These are phyloP conservation scores for Columba livia DNA, from an alignment of 2,113 vertebrate species.

Conservation along the genomic window DNA sequence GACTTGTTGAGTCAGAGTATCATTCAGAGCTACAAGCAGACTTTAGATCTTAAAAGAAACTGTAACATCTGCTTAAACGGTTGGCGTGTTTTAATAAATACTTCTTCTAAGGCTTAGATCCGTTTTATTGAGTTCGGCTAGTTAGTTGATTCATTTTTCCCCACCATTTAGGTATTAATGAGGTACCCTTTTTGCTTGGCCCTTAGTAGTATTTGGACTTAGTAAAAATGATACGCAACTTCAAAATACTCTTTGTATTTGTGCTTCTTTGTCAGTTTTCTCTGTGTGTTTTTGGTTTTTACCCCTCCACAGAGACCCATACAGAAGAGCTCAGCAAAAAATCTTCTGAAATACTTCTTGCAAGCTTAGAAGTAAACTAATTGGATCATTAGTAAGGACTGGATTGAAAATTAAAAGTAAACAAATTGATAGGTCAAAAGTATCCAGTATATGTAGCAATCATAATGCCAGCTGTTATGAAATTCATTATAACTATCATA, in stretches of 20 bases:
- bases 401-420: not conserved
- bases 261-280: not conserved
- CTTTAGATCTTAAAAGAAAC: slow-evolving; percentile 40
- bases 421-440: not conserved
- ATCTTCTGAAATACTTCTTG: not conserved
- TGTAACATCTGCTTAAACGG: slow-evolving; percentile 44
- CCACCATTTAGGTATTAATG: not conserved
- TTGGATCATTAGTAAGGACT: not conserved
- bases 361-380: not conserved
- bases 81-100: not conserved
- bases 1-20: slow-evolving; percentile 64
- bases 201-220: not conserved
- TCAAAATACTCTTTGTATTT: not conserved
- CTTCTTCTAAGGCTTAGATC: slow-evolving; percentile 1
- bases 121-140: not conserved
- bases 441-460: not conserved
- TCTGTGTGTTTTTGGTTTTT: not conserved
- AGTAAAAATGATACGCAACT: not conserved
- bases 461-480: not conserved
- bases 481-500: not conserved
- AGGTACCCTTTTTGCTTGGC: not conserved
- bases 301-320: not conserved
- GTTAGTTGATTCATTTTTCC: not conserved
- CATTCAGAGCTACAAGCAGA: slow-evolving; percentile 45
- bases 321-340: not conserved